Percentiles rank a stretch among this genome's conserved stretches.
Conservation (phyloP, 37 sponge, comb jelly and placozoan genomes). For the Halichondria panicea region DNA sequence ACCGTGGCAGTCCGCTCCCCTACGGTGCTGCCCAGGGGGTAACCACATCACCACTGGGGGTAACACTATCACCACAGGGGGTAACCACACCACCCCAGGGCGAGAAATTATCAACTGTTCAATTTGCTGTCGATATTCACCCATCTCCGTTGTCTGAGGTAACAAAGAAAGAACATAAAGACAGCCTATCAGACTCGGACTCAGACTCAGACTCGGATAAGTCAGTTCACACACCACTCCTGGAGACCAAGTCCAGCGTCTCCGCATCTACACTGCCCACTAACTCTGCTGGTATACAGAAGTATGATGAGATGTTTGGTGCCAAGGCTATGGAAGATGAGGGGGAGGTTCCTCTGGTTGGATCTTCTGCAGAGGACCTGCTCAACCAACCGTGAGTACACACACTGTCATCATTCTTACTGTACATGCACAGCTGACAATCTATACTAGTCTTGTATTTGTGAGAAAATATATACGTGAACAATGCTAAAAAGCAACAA, state of each 20-base stretch:
- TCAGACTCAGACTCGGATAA: neutral
- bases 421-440: too few relatives aligned
- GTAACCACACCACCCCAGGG: too few relatives aligned
- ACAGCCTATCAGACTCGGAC: too few relatives aligned
- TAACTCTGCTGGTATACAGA: neutral
- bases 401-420: constrained; percentile 3
- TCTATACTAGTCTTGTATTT: too few relatives aligned
- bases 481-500: too few relatives aligned
- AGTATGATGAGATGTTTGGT: constrained; percentile 40
- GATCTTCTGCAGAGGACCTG: constrained; percentile 10
- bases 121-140: too few relatives aligned
- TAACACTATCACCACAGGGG: too few relatives aligned
- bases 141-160: too few relatives aligned
- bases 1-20: neutral
- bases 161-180: neutral
- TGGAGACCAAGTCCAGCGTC: neutral
- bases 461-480: too few relatives aligned
- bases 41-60: neutral
- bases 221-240: constrained; percentile 44
- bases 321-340: neutral
- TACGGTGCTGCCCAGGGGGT: neutral
- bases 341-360: constrained; percentile 15
- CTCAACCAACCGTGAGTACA: constrained; percentile 26
- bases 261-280: neutral
- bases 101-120: too few relatives aligned